Evolutionary conservation across 2,797 vertebrate species (phyloP).

Genomic region (Pitangus sulphuratus): DNA sequence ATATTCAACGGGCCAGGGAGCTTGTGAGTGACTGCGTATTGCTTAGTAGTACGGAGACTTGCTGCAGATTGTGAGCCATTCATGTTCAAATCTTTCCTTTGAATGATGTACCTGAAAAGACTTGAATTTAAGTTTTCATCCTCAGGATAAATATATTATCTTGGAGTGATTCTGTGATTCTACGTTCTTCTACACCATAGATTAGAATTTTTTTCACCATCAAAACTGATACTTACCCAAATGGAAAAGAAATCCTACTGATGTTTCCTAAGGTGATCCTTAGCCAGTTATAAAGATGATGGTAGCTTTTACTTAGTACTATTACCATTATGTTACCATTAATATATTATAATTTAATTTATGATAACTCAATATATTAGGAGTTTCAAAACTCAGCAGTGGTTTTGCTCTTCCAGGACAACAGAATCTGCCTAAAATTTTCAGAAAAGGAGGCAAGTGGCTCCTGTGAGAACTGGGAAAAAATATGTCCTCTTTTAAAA

Average conservation of each 20-base stretch:
- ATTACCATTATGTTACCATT: background rate
- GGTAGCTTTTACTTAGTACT: background rate
- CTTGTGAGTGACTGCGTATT: background rate
- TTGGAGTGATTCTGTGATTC: background rate
- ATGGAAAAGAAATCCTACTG: background rate
- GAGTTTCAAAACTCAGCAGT: background rate
- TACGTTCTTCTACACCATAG: background rate
- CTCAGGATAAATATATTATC: background rate
- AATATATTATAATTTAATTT: background rate
- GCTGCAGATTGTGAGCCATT: background rate
- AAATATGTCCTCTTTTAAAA: background rate
- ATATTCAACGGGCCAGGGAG: background rate
- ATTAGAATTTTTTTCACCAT: background rate
- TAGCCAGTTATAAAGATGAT: background rate
- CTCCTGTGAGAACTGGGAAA: background rate
- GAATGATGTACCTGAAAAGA: background rate
- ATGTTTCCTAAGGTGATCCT: background rate
- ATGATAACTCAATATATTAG: background rate
- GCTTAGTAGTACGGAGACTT: background rate
- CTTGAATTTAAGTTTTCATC: background rate
- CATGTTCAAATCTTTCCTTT: background rate
- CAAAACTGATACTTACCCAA: background rate
- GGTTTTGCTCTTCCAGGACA: background rate
- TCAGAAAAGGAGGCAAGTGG: background rate
- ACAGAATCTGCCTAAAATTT: background rate